A percentile compares a stretch with the other conserved stretches of the same genome.
Evolutionary conservation across 2,797 vertebrate genomes (phyloP).

Genomic region (Squalus acanthias): DNA sequence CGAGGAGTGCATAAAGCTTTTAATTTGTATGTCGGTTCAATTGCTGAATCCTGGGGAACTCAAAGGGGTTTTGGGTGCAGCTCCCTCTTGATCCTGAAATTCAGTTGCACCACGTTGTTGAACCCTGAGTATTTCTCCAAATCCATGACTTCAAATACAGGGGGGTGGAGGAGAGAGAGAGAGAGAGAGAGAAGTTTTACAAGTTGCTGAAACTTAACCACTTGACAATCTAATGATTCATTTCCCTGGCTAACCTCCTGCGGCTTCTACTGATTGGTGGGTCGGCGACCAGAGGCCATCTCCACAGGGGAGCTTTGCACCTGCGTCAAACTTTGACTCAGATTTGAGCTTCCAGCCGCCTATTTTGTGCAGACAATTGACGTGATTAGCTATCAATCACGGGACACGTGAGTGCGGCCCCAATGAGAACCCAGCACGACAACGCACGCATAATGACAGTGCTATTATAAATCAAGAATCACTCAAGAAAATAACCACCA

Average conservation of each 20-base stretch:
- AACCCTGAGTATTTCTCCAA: not conserved
- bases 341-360: not conserved
- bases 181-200: not conserved
- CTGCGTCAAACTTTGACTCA: not conserved
- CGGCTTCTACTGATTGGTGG: not conserved
- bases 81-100: not conserved
- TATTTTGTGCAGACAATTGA: constrained; percentile 4
- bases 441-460: not conserved
- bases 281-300: not conserved
- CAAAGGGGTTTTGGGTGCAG: not conserved
- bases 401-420: not conserved
- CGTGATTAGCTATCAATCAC: constrained; percentile 12
- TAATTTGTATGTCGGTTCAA: not conserved
- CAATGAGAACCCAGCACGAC: constrained; percentile 6
- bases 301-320: not conserved
- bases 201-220: not conserved
- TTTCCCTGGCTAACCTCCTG: not conserved
- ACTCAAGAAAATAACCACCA: constrained; percentile 15
- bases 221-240: constrained; percentile 4
- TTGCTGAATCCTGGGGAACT: not conserved
- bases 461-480: constrained; percentile 28
- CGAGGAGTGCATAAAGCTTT: not conserved
- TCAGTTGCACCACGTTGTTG: too few relatives aligned
- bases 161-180: not conserved
- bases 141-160: not conserved